A percentile compares a stretch with the other conserved stretches of the same genome.
Evolutionary conservation across 2,113 vertebrate genomes (phyloP).

Genomic region (Notothenia rossii): DNA sequence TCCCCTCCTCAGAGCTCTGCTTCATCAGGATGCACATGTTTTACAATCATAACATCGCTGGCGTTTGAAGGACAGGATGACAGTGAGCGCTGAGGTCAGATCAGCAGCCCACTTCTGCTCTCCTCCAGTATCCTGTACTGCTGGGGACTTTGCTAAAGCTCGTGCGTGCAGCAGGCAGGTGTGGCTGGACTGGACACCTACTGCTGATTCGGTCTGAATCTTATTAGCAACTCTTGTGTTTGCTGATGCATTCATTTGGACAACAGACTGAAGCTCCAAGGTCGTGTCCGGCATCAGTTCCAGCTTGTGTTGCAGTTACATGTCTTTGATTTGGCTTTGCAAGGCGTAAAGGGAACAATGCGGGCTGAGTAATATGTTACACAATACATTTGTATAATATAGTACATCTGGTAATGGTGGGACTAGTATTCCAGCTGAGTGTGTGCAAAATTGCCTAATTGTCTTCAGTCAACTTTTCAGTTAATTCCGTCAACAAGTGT

Average conservation of each 20-base stretch:
- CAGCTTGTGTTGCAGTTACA: neutral
- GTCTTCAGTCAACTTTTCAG: neutral
- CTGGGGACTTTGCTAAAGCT: neutral
- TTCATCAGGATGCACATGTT: conserved; percentile 50
- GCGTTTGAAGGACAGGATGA: conserved; percentile 33
- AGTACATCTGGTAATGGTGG: neutral
- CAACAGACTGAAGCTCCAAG: conserved; percentile 16
- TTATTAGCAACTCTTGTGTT: conserved; percentile 41
- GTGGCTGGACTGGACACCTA: neutral
- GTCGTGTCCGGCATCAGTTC: conserved; percentile 21
- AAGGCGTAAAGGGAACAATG: neutral
- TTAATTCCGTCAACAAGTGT: neutral
- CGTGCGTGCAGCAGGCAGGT: neutral
- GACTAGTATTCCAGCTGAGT: neutral
- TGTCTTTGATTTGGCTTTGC: conserved; percentile 6
- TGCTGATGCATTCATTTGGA: conserved; percentile 28
- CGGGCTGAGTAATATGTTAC: neutral
- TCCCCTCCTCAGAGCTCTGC: conserved; percentile 36
- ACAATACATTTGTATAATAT: neutral
- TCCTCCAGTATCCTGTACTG: conserved; percentile 26
- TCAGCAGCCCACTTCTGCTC: conserved; percentile 17
- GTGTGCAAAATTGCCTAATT: neutral
- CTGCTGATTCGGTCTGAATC: conserved; percentile 38
- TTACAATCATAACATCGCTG: conserved; percentile 25
- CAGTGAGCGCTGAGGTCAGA: conserved; percentile 44